Percentiles rank a stretch among this genome's conserved stretches.
phyloP scores from a whole-genome alignment of 1,140 invertebrate genomes.

The Drosophila pallidifrons region DNA sequence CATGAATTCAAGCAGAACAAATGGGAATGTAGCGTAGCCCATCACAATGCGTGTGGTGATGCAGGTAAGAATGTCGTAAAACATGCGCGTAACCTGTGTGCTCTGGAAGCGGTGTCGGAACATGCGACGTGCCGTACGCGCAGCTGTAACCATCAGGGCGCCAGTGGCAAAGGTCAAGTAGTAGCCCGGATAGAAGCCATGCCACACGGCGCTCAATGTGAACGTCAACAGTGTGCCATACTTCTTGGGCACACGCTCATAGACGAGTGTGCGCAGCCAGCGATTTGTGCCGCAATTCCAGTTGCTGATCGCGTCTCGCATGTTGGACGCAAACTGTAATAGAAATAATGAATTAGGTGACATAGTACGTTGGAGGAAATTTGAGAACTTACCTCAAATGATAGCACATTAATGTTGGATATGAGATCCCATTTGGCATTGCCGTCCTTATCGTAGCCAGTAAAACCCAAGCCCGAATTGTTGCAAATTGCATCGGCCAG shows the following conservation, averaged over 20 bases:
- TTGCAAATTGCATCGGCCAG: slow-evolving; percentile 97
- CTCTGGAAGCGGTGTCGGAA: slow-evolving; percentile 87
- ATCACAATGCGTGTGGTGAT: slow-evolving; percentile 92
- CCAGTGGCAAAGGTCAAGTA: slow-evolving; percentile 97
- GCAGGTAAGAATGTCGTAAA: slow-evolving; percentile 93
- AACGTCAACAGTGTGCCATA: slow-evolving; percentile 92
- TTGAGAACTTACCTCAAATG: slow-evolving; percentile 92
- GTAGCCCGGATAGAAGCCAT: slow-evolving; percentile 99
- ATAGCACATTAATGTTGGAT: slow-evolving; percentile 95
- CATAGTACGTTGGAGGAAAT: not conserved
- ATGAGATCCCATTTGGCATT: slow-evolving; percentile 93
- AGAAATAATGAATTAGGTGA: not conserved
- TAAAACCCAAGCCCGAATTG: slow-evolving; percentile 96
- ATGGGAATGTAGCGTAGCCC: slow-evolving; percentile 95
- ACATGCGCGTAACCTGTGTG: slow-evolving; percentile 86
- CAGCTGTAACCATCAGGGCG: slow-evolving; percentile 93
- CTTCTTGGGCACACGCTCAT: slow-evolving; percentile 90
- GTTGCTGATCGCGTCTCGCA: slow-evolving; percentile 92
- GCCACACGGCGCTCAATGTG: slow-evolving; percentile 96
- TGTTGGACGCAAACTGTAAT: slow-evolving; percentile 90
- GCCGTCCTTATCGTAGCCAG: slow-evolving; percentile 91
- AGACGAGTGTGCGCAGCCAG: slow-evolving; percentile 95
- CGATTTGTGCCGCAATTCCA: slow-evolving; percentile 97
- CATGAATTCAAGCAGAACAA: slow-evolving; percentile 94
- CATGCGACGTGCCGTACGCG: slow-evolving; percentile 91